phyloP scores from a whole-genome alignment of 2,113 vertebrate species.

The Crotalus viridis region DNA sequence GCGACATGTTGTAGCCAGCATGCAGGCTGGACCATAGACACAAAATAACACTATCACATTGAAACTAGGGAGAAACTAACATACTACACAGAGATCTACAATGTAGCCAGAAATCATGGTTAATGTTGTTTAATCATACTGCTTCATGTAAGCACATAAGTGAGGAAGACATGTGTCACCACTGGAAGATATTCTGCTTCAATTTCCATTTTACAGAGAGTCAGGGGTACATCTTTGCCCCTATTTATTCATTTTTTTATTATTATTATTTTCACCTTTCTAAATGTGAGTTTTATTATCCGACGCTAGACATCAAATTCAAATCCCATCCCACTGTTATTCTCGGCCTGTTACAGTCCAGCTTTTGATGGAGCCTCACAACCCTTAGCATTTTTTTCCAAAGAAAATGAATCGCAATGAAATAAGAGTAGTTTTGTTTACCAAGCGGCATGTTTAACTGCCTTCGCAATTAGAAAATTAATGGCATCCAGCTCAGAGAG shows the following conservation, averaged over 20 bases:
- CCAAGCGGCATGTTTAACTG: neutral
- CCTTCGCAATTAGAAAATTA: neutral
- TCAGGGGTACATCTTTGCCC: neutral
- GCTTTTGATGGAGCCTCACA: neutral
- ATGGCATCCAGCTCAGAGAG: neutral
- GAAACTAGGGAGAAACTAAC: neutral
- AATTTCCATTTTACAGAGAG: neutral
- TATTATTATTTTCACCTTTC: neutral
- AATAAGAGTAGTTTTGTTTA: neutral
- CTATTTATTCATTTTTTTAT: neutral
- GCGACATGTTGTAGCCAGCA: conserved; percentile 13
- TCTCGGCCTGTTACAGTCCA: neutral
- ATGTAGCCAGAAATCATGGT: neutral
- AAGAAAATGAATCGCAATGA: neutral
- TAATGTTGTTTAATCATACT: neutral
- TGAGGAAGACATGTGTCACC: neutral
- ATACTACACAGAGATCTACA: neutral
- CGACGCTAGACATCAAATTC: neutral
- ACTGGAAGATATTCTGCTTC: neutral
- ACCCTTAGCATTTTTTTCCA: neutral
- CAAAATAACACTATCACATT: neutral
- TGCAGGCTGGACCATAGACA: conserved; percentile 5
- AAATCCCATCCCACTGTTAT: neutral
- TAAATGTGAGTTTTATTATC: neutral
- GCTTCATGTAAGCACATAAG: neutral